Evolutionary conservation across 2,797 vertebrate genomes (phyloP), one percentile per base, ranked within the genome.

Genomic region (Geotrypetes seraphini): DNA sequence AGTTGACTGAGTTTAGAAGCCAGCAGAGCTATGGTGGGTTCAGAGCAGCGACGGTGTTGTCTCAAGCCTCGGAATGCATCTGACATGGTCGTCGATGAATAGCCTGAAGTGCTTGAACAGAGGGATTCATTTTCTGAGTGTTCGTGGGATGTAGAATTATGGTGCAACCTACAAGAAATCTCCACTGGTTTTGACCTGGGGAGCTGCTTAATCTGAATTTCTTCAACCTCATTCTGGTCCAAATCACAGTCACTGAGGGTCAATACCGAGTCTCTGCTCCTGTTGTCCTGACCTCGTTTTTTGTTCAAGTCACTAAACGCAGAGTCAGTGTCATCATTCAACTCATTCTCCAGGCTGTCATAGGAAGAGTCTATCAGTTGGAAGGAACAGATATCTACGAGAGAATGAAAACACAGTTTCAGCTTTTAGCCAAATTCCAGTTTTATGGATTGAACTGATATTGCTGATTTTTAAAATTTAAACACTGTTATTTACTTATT

Each of bases 291-390:
- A 12, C 69, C 57, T 1, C 44, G 43, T 22, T 78, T 88, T 18
- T 75, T 87, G 17, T 79, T 64, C 57, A 84, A 65, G 35, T 85
- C 80, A 5, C 83, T 84, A 22, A 74, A 86, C 0, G 90, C 83
- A 7, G 85, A 87, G 31, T 92, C 89, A 0, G 73, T 73, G 21
- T 92, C 91, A 13, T 94, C 90, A 4, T 94, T 93, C 1, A 90
- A 75, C 67, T 96, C 93, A 0, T 93, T 94, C 72, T 97, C 93
- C 57, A 95, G 69, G 51, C 91, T 94, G 71, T 94, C 89, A 1
- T 95, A 96, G 19, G 90, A 97, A 3, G 92, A 96, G 69, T 96
- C 91, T 4, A 90, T 92, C 78, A 91, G 83, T 55, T 92, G 90
- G 57, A 93, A 90, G 41, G 85, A 91, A 15, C 88, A 87, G 19